Evolutionary conservation across 2,797 vertebrate genomes (phyloP).

Genomic region (Amazona finschi): DNA sequence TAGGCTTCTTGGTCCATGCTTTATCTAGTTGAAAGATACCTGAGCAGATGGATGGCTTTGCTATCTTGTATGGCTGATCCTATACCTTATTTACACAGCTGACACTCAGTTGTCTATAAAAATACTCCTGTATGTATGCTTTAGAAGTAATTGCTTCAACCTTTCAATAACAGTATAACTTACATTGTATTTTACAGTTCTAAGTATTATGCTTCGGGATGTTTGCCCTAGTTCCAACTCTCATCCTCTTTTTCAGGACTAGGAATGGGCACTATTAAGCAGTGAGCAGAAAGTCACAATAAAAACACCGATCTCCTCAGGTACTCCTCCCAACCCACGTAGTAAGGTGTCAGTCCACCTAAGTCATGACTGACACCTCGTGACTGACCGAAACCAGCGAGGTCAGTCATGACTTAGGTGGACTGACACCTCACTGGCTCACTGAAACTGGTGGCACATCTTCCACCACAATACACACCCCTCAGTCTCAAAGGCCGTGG

Average conservation of each 20-base stretch:
- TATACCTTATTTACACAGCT: neutral
- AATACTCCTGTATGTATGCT: neutral
- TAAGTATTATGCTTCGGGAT: neutral
- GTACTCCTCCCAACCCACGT: fast-evolving
- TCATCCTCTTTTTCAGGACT: neutral
- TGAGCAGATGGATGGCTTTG: neutral
- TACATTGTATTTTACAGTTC: neutral
- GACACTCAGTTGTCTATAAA: neutral
- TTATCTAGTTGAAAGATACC: neutral
- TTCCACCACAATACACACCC: neutral
- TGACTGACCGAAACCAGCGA: neutral
- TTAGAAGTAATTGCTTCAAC: neutral
- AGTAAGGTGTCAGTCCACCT: neutral
- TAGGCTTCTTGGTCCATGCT: neutral
- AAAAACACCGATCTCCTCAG: neutral
- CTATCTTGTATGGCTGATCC: neutral
- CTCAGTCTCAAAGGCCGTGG: fast-evolving
- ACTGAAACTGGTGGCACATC: neutral
- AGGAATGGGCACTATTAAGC: neutral
- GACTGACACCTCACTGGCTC: neutral
- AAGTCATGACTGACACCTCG: neutral
- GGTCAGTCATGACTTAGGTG: too few species aligned
- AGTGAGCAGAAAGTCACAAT: neutral
- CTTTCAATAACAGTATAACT: neutral
- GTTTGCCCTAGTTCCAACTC: neutral